Conservation (phyloP, 2,888 invertebrate species). For the Ferrisia virgata region DNA sequence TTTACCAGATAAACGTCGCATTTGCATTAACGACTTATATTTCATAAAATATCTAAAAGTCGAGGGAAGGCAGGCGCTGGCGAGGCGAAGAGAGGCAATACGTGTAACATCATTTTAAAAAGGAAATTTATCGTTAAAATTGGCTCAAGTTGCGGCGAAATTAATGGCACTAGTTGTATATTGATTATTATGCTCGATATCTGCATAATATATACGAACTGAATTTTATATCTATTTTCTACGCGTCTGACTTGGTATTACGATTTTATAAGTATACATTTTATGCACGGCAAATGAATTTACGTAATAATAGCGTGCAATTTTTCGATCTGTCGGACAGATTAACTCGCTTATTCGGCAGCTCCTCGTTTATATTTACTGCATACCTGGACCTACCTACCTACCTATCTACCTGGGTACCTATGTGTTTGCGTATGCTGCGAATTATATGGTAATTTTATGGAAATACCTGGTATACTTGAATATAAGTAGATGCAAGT, state of each 20-base stretch:
- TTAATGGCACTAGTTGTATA: too few species aligned
- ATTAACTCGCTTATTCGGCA: not conserved
- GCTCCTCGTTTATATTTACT: not conserved
- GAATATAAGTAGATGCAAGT: too few species aligned
- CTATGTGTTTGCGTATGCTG: too few species aligned
- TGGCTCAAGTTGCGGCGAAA: not conserved
- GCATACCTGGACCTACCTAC: too few species aligned
- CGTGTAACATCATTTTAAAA: not conserved
- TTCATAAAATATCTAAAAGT: slow-evolving; percentile 10
- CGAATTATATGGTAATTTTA: not conserved
- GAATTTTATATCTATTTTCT: too few species aligned
- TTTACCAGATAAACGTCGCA: slow-evolving; percentile 18
- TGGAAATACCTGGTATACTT: too few species aligned
- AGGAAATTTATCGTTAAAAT: not conserved
- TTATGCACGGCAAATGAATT: not conserved
- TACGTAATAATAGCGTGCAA: too few species aligned
- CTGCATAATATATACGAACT: too few species aligned
- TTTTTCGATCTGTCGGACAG: not conserved
- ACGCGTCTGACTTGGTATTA: not conserved
- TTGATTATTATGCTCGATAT: too few species aligned
- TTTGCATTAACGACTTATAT: not conserved
- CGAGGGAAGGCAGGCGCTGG: too few species aligned
- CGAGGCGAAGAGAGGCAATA: not conserved
- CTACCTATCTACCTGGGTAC: too few species aligned
- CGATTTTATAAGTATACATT: not conserved